Evolutionary conservation across 2,797 vertebrate species (phyloP), one percentile per base, ranked within the genome.

Genomic region (Hipposideros larvatus): DNA sequence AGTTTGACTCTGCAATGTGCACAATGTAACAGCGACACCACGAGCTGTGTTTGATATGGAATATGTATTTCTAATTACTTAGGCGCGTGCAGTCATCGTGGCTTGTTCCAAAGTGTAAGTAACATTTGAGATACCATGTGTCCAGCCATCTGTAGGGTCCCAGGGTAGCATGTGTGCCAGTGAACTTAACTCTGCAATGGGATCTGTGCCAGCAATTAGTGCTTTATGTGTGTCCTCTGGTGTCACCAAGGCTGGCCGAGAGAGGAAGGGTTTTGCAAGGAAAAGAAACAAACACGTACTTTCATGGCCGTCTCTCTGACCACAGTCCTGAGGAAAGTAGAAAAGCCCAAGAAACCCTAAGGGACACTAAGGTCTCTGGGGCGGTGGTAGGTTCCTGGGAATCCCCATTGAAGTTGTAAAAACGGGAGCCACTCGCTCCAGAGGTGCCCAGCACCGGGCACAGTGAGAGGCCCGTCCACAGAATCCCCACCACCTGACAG

Each of bases 51-150:
- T 95, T 92, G 78, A 83, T 89, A 84, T 55, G 18, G 48, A 91
- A 79, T 73, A 74, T 43, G 68, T 61, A 94, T 65, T 91, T 95
- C 95, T 87, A 97, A 97, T 97, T 96, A 94, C 96, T 97, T 78
- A 96, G 89, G 87, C 97, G 97, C 92, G 90, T 82, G 70, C 15
- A 80, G 41, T 53, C 37, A 34, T 87, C 75, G 61, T 48, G 15
- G 31, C 13, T 93, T 13, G 0, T 53, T 96, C 87, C n/a, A 87
- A 89, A 91, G 51, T 0, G 31, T 1, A 87, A 93, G 18, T 26
- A 70, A 65, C 61, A 70, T 31, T 68, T 86, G 84, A 53, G 14
- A 53, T 28, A 78, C 88, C 41, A 0, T 1, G 51, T 79, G 90
- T 41, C n/a, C 85, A 88, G 6, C 41, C 94, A 66, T 73, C 91